phyloP scores from a whole-genome alignment of 2,888 invertebrate genomes.

The Volucella zonaria region DNA sequence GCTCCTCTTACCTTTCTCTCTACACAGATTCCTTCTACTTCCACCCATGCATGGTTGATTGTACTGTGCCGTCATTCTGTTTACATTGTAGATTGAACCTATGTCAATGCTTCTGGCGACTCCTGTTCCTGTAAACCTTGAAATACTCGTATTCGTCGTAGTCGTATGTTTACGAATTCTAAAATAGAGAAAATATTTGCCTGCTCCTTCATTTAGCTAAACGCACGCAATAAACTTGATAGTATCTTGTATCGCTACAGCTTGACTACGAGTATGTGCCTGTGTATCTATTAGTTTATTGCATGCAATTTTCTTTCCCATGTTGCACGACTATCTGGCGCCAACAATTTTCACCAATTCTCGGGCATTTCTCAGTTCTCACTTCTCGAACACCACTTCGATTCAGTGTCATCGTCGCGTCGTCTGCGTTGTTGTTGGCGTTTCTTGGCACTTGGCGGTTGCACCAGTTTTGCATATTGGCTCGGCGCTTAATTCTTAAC shows the following conservation, averaged over 20 bases:
- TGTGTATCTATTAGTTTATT: slow-evolving; percentile 12
- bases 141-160: slow-evolving; percentile 22
- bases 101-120: slow-evolving; percentile 55
- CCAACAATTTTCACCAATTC: slow-evolving; percentile 62
- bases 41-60: neutral
- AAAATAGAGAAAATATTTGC: slow-evolving; percentile 38
- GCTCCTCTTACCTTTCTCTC: neutral
- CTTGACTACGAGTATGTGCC: neutral
- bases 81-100: slow-evolving; percentile 48
- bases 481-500: slow-evolving; percentile 2
- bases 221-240: slow-evolving; percentile 32
- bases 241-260: slow-evolving; percentile 43
- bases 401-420: slow-evolving; percentile 44
- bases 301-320: slow-evolving; percentile 60
- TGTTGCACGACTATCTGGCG: slow-evolving; percentile 65
- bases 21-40: slow-evolving; percentile 1
- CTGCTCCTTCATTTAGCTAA: slow-evolving; percentile 36
- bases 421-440: slow-evolving; percentile 18
- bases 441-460: slow-evolving; percentile 31
- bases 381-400: neutral
- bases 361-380: slow-evolving; percentile 18
- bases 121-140: slow-evolving; percentile 52
- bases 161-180: neutral
- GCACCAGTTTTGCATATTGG: slow-evolving; percentile 32
- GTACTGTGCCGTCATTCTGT: slow-evolving; percentile 40